Base-by-base conservation (phyloP, 2,113 vertebrate genomes). In the Astatoreochromis straeleni region DNA sequence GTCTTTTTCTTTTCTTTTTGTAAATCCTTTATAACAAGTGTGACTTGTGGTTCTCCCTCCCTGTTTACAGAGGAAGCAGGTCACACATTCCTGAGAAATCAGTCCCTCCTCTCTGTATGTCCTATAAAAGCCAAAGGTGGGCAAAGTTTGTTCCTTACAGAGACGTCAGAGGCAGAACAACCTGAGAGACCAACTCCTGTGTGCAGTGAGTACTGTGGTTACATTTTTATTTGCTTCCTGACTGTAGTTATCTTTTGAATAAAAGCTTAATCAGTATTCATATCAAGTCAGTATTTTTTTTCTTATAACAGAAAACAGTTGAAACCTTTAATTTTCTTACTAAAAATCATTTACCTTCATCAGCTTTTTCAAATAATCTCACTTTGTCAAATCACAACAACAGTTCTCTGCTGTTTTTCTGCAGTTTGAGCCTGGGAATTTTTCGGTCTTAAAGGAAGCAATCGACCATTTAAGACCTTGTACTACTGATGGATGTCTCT, bases 361-460 rank as follows among this genome's bases (percentile, higher is more conserved):
- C 21, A 55, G 21, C 54, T 26, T 24, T 26, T 26, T 55, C 54
- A 55, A 24, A 13, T 12, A 24, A 24, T 55, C 21, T 45, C 13
- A 45, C 42, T 45, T 45, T 45, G 42, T 45, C 0, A 45, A 45
- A 14, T 45, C 42, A 3, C 42, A 45, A 45, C 42, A 45, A 45
- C 42, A 45, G 42, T 45, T 45, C 42, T 45, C 42, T 45, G 13
- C 45, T 47, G 42, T 47, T 47, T 47, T 47, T 47, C 7, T 2
- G 45, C 45, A 47, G 45, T 47, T 47, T 47, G 14, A 47, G 0
- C 7, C 45, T 47, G 45, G 45, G 14, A 16, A 47, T 16, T 47
- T 16, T 16, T 47, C 6, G 0, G 45, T 47, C 45, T 47, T 4
- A 16, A 47, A 47, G 42, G 13, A 45, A 45, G 7, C 1, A 47